Conservation (phyloP, 2,113 vertebrate species). For the rabbit (Oryctolagus cuniculus) region DNA sequence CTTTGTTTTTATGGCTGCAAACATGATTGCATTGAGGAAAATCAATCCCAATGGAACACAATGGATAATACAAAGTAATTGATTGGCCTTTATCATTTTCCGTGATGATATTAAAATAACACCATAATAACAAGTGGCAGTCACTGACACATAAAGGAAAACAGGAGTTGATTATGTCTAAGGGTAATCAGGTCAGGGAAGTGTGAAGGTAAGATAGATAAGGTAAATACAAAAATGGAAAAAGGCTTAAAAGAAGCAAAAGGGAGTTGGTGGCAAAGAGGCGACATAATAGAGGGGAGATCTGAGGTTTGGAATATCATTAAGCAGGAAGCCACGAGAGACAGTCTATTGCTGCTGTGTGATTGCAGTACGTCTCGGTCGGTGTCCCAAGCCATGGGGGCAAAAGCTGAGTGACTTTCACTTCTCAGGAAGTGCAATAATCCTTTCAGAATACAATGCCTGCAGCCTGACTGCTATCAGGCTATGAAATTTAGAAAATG, state of each 20-base stretch:
- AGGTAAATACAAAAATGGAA: constrained; percentile 73
- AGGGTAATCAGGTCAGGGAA: constrained; percentile 83
- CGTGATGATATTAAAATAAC: constrained; percentile 79
- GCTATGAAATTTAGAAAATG: constrained; percentile 77
- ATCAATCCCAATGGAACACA: constrained; percentile 78
- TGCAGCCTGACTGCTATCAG: constrained; percentile 67
- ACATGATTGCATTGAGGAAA: constrained; percentile 72
- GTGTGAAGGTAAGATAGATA: constrained; percentile 84
- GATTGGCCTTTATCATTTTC: constrained; percentile 82
- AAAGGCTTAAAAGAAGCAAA: constrained; percentile 71
- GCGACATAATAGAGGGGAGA: constrained; percentile 14
- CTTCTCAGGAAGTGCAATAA: constrained; percentile 75
- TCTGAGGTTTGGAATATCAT: constrained; percentile 49
- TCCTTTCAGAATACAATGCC: constrained; percentile 73
- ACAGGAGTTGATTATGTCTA: constrained; percentile 81
- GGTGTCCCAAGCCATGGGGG: constrained; percentile 71
- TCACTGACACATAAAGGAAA: constrained; percentile 80
- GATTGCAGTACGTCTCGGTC: constrained; percentile 61
- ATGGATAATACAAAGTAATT: constrained; percentile 84
- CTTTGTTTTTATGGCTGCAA: constrained; percentile 81
- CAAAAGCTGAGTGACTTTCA: constrained; percentile 71
- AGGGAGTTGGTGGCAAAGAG: constrained; percentile 63
- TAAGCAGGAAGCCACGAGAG: constrained; percentile 67
- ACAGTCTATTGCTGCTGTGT: constrained; percentile 55
- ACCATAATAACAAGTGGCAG: constrained; percentile 80